These are phyloP conservation scores for Bungarus multicinctus DNA, from an alignment of 2,113 vertebrate species.

Conservation along the genomic window DNA sequence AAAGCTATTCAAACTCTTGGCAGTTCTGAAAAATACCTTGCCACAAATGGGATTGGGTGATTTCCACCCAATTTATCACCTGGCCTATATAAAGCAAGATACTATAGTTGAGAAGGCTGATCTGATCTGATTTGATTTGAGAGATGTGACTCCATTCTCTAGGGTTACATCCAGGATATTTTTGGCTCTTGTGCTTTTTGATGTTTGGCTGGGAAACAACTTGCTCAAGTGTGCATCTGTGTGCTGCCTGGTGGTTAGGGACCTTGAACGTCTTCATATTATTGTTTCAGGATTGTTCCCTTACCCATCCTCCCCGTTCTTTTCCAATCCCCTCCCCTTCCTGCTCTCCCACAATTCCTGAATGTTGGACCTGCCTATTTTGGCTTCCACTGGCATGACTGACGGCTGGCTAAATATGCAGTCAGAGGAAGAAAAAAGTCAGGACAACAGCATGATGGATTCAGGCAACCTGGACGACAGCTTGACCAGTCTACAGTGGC, in stretches of 20 bases:
- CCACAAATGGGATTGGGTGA: fast-evolving
- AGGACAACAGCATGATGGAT: conserved; percentile 62
- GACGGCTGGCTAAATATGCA: conserved; percentile 75
- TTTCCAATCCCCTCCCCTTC: background rate
- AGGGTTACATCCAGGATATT: background rate
- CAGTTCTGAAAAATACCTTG: background rate
- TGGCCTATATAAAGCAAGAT: background rate
- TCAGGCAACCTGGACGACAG: conserved; percentile 83
- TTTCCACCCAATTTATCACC: background rate
- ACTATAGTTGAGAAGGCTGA: fast-evolving
- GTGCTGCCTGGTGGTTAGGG: fast-evolving
- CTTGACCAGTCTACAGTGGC: conserved; percentile 93
- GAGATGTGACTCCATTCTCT: background rate
- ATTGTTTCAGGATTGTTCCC: conserved; percentile 39
- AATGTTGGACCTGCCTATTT: conserved; percentile 68
- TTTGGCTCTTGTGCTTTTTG: background rate
- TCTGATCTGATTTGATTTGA: background rate
- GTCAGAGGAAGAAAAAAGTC: conserved; percentile 67
- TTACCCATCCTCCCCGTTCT: background rate
- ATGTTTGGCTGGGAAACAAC: background rate
- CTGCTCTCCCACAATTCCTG: conserved; percentile 18
- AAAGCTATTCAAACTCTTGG: background rate
- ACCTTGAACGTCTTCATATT: conserved; percentile 23
- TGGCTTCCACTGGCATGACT: conserved; percentile 65
- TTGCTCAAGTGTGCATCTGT: background rate